These are phyloP conservation scores for Troilus luridus DNA, from an alignment of 2,888 invertebrate genomes.

Conservation along the genomic window DNA sequence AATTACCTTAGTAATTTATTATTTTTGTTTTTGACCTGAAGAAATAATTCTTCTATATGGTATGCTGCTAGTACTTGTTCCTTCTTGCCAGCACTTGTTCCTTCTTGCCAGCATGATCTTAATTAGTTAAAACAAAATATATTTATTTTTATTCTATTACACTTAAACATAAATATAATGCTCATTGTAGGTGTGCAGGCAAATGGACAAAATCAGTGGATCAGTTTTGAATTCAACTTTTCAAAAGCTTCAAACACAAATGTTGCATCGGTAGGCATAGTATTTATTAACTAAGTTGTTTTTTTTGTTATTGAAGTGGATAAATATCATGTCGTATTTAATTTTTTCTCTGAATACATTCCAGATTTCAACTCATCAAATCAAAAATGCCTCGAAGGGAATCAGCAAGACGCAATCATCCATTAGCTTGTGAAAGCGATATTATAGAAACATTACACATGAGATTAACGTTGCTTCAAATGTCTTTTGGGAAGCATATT, in stretches of 20 bases:
- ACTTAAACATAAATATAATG: background rate
- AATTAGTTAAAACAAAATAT: background rate
- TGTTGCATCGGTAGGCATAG: conserved; percentile 73
- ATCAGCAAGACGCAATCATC: conserved; percentile 91
- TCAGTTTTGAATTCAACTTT: conserved; percentile 87
- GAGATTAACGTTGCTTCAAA: conserved; percentile 89
- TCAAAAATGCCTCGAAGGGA: conserved; percentile 92
- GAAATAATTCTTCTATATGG: background rate
- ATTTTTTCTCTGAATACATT: background rate
- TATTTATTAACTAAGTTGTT: background rate
- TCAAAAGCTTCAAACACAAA: conserved; percentile 86
- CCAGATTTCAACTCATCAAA: conserved; percentile 87
- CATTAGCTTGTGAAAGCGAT: conserved; percentile 91
- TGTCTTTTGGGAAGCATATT: conserved; percentile 96
- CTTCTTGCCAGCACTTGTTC: background rate
- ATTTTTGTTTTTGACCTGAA: background rate
- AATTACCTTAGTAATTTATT: background rate
- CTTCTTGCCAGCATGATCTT: background rate
- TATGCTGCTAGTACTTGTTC: background rate
- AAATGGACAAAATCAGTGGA: conserved; percentile 85
- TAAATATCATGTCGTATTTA: background rate
- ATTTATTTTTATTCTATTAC: background rate
- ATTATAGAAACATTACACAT: conserved; percentile 94
- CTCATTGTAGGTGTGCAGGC: conserved; percentile 80
- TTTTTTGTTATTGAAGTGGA: background rate